A percentile compares a stretch with the other conserved stretches of the same genome.
Evolutionary conservation across 2,113 vertebrate genomes (phyloP).

Genomic region (Sula dactylatra): DNA sequence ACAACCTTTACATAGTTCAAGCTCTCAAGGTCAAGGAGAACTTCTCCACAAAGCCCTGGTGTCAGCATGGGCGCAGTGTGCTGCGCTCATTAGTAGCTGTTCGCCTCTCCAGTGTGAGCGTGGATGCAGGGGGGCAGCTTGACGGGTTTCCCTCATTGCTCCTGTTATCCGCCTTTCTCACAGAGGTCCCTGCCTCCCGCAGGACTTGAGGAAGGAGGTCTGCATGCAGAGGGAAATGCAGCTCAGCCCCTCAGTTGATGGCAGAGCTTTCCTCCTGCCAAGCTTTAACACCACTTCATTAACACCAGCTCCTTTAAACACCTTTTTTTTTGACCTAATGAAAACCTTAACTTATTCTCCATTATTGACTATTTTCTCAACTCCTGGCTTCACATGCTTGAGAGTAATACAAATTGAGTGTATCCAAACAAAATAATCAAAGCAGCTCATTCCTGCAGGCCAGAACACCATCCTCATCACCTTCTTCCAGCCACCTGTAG

Average conservation of each 20-base stretch:
- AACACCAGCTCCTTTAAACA: not conserved
- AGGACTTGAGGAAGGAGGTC: not conserved
- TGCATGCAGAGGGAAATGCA: not conserved
- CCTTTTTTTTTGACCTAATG: not conserved
- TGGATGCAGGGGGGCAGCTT: no score
- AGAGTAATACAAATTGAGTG: no score
- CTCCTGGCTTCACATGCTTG: not conserved
- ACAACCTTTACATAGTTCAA: no score
- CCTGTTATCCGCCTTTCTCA: not conserved
- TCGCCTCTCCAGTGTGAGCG: not conserved
- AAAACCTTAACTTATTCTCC: not conserved
- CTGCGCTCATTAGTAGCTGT: rapidly evolving
- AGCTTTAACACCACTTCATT: not conserved
- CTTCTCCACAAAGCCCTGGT: not conserved
- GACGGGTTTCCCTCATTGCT: not conserved
- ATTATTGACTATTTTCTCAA: not conserved
- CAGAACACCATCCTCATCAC: not conserved
- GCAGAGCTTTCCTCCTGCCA: not conserved
- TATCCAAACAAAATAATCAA: not conserved
- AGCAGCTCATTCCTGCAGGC: not conserved
- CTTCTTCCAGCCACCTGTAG: not conserved
- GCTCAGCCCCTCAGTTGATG: rapidly evolving
- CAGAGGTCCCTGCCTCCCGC: not conserved
- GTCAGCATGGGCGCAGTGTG: rapidly evolving
- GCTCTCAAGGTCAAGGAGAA: not conserved